A percentile compares a stretch with the other conserved stretches of the same genome.
Evolutionary conservation across 2,888 invertebrate genomes (phyloP).

Genomic region (Eupelmus urozonus): DNA sequence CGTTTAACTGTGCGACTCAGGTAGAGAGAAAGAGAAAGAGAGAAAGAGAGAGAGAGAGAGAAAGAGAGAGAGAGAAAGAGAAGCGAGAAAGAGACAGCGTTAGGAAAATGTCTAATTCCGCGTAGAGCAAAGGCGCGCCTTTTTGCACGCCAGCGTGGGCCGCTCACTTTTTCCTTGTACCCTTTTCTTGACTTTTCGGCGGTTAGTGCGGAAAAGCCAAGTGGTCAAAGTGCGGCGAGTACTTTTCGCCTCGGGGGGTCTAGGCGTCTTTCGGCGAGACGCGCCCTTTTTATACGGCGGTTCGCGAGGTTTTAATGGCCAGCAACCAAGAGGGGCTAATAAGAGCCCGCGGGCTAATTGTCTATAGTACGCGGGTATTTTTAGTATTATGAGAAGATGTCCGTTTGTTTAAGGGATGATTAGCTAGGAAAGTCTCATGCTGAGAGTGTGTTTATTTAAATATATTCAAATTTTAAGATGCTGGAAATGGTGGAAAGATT

Average conservation of each 20-base stretch:
- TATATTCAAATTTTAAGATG: too few relatives aligned
- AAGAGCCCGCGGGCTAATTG: too few relatives aligned
- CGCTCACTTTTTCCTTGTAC: not conserved
- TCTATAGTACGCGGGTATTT: too few relatives aligned
- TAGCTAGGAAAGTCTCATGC: too few relatives aligned
- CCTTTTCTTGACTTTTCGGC: not conserved
- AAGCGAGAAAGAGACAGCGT: not conserved
- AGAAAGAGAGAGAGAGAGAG: not conserved
- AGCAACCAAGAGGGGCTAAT: too few relatives aligned
- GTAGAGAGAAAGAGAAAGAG: not conserved
- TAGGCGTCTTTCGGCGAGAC: too few relatives aligned
- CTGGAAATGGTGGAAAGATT: too few relatives aligned
- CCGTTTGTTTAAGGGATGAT: too few relatives aligned
- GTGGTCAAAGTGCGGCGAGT: constrained; percentile 13
- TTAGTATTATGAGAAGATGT: too few relatives aligned
- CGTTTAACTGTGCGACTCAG: constrained; percentile 17
- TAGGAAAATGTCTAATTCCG: constrained; percentile 21
- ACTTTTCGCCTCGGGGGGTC: constrained; percentile 26
- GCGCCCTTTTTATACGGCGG: too few relatives aligned
- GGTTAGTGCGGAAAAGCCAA: constrained; percentile 5
- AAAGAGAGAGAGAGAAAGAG: not conserved
- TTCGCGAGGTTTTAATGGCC: too few relatives aligned
- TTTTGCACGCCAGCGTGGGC: not conserved
- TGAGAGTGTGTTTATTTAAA: too few relatives aligned
- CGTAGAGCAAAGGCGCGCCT: not conserved